phyloP scores from a whole-genome alignment of 2,888 invertebrate genomes.

The Anarsia innoxiella region DNA sequence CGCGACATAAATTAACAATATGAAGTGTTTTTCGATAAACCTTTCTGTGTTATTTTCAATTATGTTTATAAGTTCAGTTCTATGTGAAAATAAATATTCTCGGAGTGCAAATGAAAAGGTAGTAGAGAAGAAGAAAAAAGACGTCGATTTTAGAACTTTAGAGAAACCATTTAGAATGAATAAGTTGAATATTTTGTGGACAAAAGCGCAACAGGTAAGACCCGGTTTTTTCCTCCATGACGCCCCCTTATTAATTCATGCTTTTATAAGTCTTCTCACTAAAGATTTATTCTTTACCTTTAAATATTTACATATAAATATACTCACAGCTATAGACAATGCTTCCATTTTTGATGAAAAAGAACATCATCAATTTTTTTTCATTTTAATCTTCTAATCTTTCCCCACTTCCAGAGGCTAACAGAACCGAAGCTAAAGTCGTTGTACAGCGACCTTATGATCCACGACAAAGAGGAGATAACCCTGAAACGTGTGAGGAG shows the following conservation, averaged over 20 bases:
- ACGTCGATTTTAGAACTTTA: slow-evolving; percentile 79
- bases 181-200: slow-evolving; percentile 92
- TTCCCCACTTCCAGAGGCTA: slow-evolving; percentile 83
- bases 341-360: no score
- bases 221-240: no score
- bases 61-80: slow-evolving; percentile 24
- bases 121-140: slow-evolving; percentile 32
- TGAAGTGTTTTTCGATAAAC: slow-evolving; percentile 5
- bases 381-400: not conserved
- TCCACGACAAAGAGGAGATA: slow-evolving; percentile 95
- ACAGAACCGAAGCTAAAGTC: slow-evolving; percentile 90
- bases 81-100: slow-evolving; percentile 79
- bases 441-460: slow-evolving; percentile 89
- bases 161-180: slow-evolving; percentile 93
- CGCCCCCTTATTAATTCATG: no score
- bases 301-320: no score
- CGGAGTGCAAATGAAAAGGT: slow-evolving; percentile 71
- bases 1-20: no score
- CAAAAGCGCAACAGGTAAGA: slow-evolving; percentile 89
- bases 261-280: no score
- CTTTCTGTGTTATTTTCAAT: slow-evolving; percentile 17
- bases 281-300: no score
- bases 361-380: not conserved
- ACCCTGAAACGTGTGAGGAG: slow-evolving; percentile 86
- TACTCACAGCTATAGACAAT: no score